Base-by-base conservation (phyloP, 1,140 invertebrate species). In the Neuroterus valhalla region DNA sequence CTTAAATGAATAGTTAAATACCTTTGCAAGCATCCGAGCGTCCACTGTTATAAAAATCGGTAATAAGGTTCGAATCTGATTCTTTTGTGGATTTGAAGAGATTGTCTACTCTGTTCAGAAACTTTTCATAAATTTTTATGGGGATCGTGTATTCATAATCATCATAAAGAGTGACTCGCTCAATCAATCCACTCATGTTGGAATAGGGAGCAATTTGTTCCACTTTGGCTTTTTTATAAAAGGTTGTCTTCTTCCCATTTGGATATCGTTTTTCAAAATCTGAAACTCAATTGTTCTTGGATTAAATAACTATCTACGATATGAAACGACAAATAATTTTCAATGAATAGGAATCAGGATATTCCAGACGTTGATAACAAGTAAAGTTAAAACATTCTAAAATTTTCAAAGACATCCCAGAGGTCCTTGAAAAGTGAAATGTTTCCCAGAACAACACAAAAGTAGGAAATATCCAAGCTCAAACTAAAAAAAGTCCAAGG, bases 121-220 rank as follows among this genome's bases (percentile, higher is more conserved):
- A 97, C 84, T 92, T 92, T 82, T 97, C 94, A 55, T 94, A 93
- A 26, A 92, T 90, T 3, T 92, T 82, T 10, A 92, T 81, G 8
- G 92, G 90, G 48, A 89, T 85, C 45, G 90, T 92, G 82, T 94
- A 93, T 10, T 94, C 91, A 55, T 94, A 92, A 86, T 96, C 94
- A 0, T 92, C 89, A 80, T 92, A 97, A 43, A 93, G 85, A 11
- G 92, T 94, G 6, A 96, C 88, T 81, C 93, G 92, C 76, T 92
- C 92, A 0, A 95, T 88, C 12, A 97, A 77, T 2, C 95, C 95
- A 85, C 96, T 94, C 1, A 87, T 89, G 78, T 94, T 91, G 2
- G 93, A 90, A 83, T 96, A 97, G 0, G 94, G 94, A 0, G 95
- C 92, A 86, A 93, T 96, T 72, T 94, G 92, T 83, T 97, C 94